Base-by-base conservation (phyloP, 2,888 invertebrate genomes). In the Sinohyriopsis cumingii region DNA sequence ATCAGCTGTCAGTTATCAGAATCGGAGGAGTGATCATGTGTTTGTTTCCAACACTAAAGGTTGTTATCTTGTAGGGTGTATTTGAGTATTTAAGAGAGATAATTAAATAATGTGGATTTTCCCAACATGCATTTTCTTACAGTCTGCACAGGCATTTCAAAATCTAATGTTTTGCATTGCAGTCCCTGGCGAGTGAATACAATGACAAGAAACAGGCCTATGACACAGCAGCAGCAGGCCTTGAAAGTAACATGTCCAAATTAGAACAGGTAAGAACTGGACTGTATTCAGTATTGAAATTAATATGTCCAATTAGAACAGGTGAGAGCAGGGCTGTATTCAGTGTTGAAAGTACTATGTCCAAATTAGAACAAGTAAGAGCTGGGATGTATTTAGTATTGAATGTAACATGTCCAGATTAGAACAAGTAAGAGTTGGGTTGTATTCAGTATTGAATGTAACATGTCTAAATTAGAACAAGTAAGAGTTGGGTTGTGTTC, bases 151-250 rank as follows among this genome's bases (percentile, higher is more conserved):
- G 45, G 45, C 45, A 45, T 45, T 45, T 45, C 12, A 45, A 45
- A 45, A 12, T 45, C 12, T 12, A 45, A 12, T 45, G 45, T 45
- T 45, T 45, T 45, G 45, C 12, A 45, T 64, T 74, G 15, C 92
- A 94, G 91, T 92, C 93, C 72, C 86, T 94, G 56, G 92, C 93
- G 77, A 92, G 93, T 81, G 93, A 93, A 79, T 85, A 88, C 74
- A 94, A 94, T 80, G 93, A 93, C 82, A 93, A 93, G 90, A 94
- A 94, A 88, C 88, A 91, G 75, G 88, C 92, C 33, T 94, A 94
- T 86, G 94, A 94, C 87, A 92, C 93, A 5, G 92, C 93, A 67
- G 92, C 93, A 59, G 91, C 92, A 19, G 91, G 92, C 9, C 85
- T 92, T 28, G 93, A 93, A 76, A 91, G 91, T 70, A 91, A 91